Conservation (phyloP, 2,113 vertebrate genomes). For the Lampris megalopsis region DNA sequence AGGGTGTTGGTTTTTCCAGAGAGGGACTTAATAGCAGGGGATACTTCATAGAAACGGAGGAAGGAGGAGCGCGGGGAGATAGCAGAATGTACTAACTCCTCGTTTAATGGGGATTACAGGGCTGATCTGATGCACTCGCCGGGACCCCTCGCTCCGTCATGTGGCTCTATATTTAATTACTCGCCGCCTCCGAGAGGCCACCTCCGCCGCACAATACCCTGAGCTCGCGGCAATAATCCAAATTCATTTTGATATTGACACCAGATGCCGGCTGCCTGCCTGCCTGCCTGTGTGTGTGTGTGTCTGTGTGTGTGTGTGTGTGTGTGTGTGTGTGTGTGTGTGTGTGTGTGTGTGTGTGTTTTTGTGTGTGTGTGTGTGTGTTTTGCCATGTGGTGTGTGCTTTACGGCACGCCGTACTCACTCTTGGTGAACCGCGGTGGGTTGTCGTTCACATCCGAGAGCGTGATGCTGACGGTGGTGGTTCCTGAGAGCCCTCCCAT, state of each 20-base stretch:
- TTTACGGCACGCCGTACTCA: constrained; percentile 74
- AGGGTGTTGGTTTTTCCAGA: constrained; percentile 57
- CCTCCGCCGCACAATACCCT: constrained; percentile 35
- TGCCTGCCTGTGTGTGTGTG: too few species aligned
- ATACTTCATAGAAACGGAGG: constrained; percentile 47
- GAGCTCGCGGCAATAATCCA: constrained; percentile 67
- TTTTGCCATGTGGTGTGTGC: too few species aligned
- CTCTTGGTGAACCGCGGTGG: constrained; percentile 94
- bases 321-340: constrained; percentile 6
- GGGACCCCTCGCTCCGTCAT: constrained; percentile 68
- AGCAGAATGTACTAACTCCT: constrained; percentile 67
- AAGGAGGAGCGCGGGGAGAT: constrained; percentile 45
- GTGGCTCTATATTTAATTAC: constrained; percentile 77
- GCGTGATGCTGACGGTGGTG: constrained; percentile 92
- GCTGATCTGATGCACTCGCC: constrained; percentile 76
- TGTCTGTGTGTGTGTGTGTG: constrained; percentile 11
- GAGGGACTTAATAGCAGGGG: constrained; percentile 52
- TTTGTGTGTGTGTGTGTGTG: too few species aligned
- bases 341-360: neutral
- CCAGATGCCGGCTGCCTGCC: constrained; percentile 69
- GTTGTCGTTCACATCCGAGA: constrained; percentile 94
- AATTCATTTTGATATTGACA: constrained; percentile 71
- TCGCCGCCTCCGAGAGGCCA: constrained; percentile 64
- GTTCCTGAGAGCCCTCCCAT: constrained; percentile 96
- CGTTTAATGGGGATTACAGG: constrained; percentile 76